Evolutionary conservation across 2,797 vertebrate species (phyloP).

Genomic region (Tadarida brasiliensis): DNA sequence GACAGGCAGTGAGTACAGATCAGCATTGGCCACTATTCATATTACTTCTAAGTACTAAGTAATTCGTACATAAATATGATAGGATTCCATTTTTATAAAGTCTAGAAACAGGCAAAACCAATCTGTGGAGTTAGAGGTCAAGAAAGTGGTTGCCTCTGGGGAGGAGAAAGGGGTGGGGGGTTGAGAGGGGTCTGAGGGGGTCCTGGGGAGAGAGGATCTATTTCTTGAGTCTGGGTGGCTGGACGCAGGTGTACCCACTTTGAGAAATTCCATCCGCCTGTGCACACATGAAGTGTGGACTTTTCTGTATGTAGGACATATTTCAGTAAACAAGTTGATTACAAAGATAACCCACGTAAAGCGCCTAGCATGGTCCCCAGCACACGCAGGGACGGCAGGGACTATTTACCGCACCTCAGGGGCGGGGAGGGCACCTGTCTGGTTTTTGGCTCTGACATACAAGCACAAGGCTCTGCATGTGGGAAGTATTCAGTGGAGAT

Average conservation of each 20-base stretch:
- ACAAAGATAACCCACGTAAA: fast-evolving
- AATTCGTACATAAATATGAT: fast-evolving
- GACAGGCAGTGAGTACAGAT: fast-evolving
- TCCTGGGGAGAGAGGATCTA: background rate
- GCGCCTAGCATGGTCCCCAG: background rate
- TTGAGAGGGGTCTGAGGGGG: no score
- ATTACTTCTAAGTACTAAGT: fast-evolving
- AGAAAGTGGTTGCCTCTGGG: background rate
- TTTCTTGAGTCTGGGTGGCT: background rate
- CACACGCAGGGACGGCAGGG: background rate
- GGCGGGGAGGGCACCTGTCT: no score
- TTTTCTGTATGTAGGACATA: fast-evolving
- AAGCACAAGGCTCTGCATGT: background rate
- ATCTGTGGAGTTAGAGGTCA: no score
- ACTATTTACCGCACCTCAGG: fast-evolving
- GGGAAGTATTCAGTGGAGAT: fast-evolving
- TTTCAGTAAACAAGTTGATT: background rate
- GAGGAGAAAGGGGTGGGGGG: background rate
- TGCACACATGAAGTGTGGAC: fast-evolving
- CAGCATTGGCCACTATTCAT: fast-evolving
- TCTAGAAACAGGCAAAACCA: background rate
- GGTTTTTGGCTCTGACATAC: background rate
- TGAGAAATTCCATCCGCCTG: background rate
- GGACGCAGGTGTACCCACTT: background rate
- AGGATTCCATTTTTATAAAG: fast-evolving